Evolutionary conservation across 2,797 vertebrate genomes (phyloP).

Genomic region (Pangasius sanitwongsei): DNA sequence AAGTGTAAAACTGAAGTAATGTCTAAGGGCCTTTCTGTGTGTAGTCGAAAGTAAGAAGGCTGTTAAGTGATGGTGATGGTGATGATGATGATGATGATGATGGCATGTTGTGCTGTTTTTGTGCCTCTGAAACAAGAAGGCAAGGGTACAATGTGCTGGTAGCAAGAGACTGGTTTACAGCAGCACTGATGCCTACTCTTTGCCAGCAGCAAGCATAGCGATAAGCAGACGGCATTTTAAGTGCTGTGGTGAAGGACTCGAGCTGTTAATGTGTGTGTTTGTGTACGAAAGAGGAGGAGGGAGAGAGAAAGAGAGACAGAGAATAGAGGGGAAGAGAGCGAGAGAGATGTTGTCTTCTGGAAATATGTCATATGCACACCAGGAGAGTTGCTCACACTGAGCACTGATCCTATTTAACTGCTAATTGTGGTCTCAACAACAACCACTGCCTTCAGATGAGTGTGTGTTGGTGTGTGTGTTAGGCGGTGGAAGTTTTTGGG

Average conservation of each 20-base stretch:
- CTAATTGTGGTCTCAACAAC: conserved; percentile 53
- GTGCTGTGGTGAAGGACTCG: conserved; percentile 24
- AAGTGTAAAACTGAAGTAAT: neutral
- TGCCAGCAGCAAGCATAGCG: conserved; percentile 38
- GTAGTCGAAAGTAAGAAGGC: conserved; percentile 4
- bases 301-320: conserved; percentile 14
- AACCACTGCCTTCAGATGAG: conserved; percentile 55
- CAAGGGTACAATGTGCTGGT: conserved; percentile 25
- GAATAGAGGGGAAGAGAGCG: conserved; percentile 20
- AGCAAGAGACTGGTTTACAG: conserved; percentile 37
- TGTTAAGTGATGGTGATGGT: conserved; percentile 23
- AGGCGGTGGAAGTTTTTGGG: no score
- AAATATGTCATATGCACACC: conserved; percentile 64
- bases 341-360: conserved; percentile 49
- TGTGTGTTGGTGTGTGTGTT: neutral
- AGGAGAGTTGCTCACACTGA: conserved; percentile 65
- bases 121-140: conserved; percentile 28
- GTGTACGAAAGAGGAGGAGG: conserved; percentile 21
- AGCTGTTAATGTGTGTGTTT: conserved; percentile 47
- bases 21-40: conserved; percentile 10
- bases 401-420: conserved; percentile 73
- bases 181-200: conserved; percentile 26
- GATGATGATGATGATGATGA: neutral
- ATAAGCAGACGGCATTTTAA: conserved; percentile 50
- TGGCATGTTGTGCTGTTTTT: conserved; percentile 8